phyloP scores from a whole-genome alignment of 23 tunicate species.

The Diplosoma virens region DNA sequence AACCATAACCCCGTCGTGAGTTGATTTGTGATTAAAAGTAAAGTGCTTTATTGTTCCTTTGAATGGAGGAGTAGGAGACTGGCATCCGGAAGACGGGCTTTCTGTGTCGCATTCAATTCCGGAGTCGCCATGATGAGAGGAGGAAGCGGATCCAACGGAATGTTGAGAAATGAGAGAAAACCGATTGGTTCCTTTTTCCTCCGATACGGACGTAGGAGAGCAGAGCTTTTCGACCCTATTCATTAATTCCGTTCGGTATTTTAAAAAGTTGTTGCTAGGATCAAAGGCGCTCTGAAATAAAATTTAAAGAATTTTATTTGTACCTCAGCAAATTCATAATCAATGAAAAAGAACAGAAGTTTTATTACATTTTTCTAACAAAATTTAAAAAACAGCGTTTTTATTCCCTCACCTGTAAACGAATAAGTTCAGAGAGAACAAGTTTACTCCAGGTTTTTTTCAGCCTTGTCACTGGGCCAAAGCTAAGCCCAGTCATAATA shows the following conservation, averaged over 20 bases:
- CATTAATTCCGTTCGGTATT: slow-evolving; percentile 65
- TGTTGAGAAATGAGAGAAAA: slow-evolving; percentile 67
- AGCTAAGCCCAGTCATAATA: slow-evolving; percentile 75
- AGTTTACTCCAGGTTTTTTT: slow-evolving; percentile 84
- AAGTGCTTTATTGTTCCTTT: slow-evolving; percentile 28
- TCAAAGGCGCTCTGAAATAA: slow-evolving; percentile 68
- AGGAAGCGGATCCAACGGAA: slow-evolving; percentile 57
- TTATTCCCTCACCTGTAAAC: slow-evolving; percentile 54
- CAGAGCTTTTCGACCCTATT: slow-evolving; percentile 26
- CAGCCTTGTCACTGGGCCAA: slow-evolving; percentile 85
- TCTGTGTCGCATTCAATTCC: slow-evolving; percentile 90
- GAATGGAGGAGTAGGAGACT: neutral
- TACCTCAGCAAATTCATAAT: neutral
- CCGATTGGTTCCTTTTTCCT: slow-evolving; percentile 38
- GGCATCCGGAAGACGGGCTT: slow-evolving; percentile 7
- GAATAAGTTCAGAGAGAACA: slow-evolving; percentile 46
- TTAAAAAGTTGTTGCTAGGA: slow-evolving; percentile 79
- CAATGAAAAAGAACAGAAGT: neutral
- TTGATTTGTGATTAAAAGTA: slow-evolving; percentile 31
- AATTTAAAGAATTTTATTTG: neutral
- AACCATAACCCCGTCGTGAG: slow-evolving; percentile 66
- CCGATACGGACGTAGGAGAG: slow-evolving; percentile 27
- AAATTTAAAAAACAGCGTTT: neutral
- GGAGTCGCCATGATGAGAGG: slow-evolving; percentile 88
- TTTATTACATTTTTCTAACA: neutral